Conservation (phyloP, 2,113 vertebrate genomes). For the Prinia subflava region DNA sequence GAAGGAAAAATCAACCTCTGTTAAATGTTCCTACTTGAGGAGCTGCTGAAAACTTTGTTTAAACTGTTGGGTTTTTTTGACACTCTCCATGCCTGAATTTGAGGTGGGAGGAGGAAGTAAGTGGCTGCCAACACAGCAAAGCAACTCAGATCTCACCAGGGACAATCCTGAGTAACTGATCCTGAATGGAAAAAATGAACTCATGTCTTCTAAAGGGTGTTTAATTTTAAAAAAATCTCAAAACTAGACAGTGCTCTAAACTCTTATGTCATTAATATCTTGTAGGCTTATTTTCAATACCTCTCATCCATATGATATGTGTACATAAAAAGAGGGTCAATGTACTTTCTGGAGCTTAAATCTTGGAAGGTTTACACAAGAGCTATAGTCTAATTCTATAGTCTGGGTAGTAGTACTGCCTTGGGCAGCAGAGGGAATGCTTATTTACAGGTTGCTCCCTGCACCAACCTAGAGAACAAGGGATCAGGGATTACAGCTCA, state of each 20-base stretch:
- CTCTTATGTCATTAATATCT: neutral
- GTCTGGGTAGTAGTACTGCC: neutral
- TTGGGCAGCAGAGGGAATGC: neutral
- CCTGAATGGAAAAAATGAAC: neutral
- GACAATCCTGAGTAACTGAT: neutral
- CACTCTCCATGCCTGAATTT: neutral
- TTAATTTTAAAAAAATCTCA: neutral
- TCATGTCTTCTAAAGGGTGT: neutral
- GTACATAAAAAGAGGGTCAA: neutral
- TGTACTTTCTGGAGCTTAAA: neutral
- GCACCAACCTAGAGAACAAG: neutral
- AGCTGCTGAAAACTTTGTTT: neutral
- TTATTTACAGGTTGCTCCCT: neutral
- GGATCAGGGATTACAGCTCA: neutral
- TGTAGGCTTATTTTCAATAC: neutral
- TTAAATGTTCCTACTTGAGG: neutral
- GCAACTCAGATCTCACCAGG: neutral
- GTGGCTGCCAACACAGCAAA: neutral
- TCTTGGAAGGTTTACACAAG: neutral
- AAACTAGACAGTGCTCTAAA: neutral
- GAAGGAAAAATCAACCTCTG: neutral
- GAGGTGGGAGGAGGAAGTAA: neutral
- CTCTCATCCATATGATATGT: neutral
- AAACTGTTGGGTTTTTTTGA: neutral
- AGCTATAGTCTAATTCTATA: neutral